phyloP scores from a whole-genome alignment of 30 jellyfish, hydroid and myxozoan genomes.

The Aurelia sp. region DNA sequence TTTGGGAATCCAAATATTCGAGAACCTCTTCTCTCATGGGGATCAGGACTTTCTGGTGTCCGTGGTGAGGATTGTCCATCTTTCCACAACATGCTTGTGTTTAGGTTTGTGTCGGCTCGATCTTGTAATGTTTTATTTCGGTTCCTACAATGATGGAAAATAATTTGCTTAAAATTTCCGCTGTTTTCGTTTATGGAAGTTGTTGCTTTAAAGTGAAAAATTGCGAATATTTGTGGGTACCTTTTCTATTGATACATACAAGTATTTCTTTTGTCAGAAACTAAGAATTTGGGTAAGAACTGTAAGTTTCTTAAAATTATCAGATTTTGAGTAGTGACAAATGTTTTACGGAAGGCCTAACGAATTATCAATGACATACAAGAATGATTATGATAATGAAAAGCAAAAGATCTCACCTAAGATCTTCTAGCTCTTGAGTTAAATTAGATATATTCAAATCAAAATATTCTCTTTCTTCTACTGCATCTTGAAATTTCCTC shows the following conservation, averaged over 20 bases:
- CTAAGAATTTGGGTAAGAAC: no score
- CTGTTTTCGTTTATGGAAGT: no score
- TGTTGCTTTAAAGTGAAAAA: no score
- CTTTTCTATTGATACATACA: no score
- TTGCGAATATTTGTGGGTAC: no score
- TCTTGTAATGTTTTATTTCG: constrained; percentile 61
- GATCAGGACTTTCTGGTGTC: constrained; percentile 35
- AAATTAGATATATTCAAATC: constrained; percentile 72
- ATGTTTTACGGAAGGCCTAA: no score
- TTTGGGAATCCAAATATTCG: constrained; percentile 38
- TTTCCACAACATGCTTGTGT: constrained; percentile 64
- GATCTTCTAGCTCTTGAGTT: constrained; percentile 73
- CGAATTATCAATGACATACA: no score
- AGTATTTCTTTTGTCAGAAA: no score
- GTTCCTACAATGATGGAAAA: constrained; percentile 6
- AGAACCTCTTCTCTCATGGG: constrained; percentile 10
- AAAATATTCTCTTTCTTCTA: constrained; percentile 81
- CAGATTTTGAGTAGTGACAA: background rate
- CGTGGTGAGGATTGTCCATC: constrained; percentile 63
- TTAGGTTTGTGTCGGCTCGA: constrained; percentile 49
- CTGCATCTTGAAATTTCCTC: constrained; percentile 76
- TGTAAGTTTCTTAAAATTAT: background rate
- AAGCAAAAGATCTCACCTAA: constrained; percentile 29
- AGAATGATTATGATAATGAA: background rate
- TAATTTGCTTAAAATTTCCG: no score